Percentiles rank a stretch among this genome's conserved stretches.
Evolutionary conservation across 2,888 invertebrate species (phyloP).

Genomic region (Meandrusa payeni): DNA sequence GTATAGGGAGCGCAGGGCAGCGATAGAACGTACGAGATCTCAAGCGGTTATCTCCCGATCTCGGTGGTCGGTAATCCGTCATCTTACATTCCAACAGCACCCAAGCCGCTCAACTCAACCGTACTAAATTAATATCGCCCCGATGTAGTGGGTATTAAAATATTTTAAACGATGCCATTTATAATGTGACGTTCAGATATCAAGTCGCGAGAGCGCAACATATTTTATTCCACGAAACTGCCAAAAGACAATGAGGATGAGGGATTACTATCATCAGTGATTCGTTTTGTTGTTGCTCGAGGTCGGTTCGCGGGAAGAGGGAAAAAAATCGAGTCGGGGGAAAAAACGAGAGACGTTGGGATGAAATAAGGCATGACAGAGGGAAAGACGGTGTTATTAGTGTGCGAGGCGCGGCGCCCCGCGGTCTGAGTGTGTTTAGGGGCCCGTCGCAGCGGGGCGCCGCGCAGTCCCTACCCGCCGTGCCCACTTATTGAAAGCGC

Average conservation of each 20-base stretch:
- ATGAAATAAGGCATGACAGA: conserved; percentile 75
- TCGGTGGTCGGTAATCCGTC: conserved; percentile 74
- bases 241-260: conserved; percentile 80
- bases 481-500: conserved; percentile 70
- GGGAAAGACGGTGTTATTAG: conserved; percentile 76
- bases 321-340: conserved; percentile 61
- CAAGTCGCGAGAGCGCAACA: conserved; percentile 72
- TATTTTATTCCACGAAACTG: conserved; percentile 79
- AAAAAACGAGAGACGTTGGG: conserved; percentile 68
- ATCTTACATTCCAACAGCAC: conserved; percentile 76
- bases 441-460: conserved; percentile 59
- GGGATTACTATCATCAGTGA: conserved; percentile 77
- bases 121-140: conserved; percentile 78
- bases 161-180: conserved; percentile 80
- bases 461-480: conserved; percentile 44
- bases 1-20: conserved; percentile 39
- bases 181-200: conserved; percentile 77
- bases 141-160: conserved; percentile 79
- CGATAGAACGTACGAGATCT: conserved; percentile 61
- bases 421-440: conserved; percentile 79
- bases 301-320: conserved; percentile 45
- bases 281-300: conserved; percentile 73
- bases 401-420: conserved; percentile 55
- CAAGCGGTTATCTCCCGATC: conserved; percentile 67
- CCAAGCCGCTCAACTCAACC: conserved; percentile 71